Evolutionary conservation across 1,140 invertebrate genomes (phyloP).

Genomic region (Pachyrhynchus sulphureomaculatus): DNA sequence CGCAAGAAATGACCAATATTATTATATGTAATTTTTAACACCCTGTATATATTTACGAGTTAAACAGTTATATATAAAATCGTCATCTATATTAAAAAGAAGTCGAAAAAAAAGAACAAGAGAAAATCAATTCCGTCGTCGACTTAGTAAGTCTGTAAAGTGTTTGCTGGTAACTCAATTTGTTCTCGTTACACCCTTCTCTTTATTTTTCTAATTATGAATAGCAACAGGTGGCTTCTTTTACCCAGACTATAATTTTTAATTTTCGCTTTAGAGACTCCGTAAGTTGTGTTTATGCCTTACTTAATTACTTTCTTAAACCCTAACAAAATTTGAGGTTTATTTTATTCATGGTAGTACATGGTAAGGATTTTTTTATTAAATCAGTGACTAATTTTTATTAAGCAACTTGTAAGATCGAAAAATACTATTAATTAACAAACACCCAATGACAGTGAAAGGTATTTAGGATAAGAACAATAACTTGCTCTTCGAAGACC

Average conservation of each 20-base stretch:
- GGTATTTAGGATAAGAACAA: no score
- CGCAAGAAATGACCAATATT: no score
- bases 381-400: no score
- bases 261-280: conserved; percentile 35
- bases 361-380: not conserved
- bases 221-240: conserved; percentile 41
- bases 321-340: not conserved
- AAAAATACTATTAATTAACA: no score
- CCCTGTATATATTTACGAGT: no score
- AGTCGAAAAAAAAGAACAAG: not conserved
- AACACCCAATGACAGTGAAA: no score
- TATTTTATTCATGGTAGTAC: not conserved
- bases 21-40: no score
- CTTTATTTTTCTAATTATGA: conserved; percentile 39
- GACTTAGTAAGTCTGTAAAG: conserved; percentile 40
- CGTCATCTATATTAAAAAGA: no score
- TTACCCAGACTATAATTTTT: conserved; percentile 36
- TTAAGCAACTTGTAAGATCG: no score
- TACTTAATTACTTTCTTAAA: conserved; percentile 7
- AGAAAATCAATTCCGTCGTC: conserved; percentile 38
- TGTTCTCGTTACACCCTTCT: conserved; percentile 30
- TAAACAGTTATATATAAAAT: no score
- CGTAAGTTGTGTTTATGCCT: conserved; percentile 3
- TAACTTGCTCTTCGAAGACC: no score
- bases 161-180: conserved; percentile 43